A percentile compares a stretch with the other conserved stretches of the same genome.
These are phyloP conservation scores for Drusus annulatus DNA, from an alignment of 1,140 invertebrate species.

Conservation along the genomic window DNA sequence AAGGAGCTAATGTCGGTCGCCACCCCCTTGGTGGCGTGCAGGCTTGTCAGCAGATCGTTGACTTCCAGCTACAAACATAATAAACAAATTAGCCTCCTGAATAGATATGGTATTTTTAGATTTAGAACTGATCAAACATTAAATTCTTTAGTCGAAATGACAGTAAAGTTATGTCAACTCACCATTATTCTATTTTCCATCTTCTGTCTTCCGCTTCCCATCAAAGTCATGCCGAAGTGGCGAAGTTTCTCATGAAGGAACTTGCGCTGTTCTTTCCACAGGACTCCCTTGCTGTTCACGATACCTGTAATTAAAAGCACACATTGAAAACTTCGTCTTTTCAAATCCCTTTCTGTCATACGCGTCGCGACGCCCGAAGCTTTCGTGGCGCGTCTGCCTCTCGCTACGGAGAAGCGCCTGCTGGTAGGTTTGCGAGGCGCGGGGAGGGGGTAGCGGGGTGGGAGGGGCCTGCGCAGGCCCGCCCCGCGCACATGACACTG, in stretches of 20 bases:
- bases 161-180: neutral
- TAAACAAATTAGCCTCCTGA: neutral
- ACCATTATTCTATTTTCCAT: conserved; percentile 92
- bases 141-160: too few species aligned
- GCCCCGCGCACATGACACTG: conserved; percentile 49
- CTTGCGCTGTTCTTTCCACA: conserved; percentile 93
- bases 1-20: conserved; percentile 81
- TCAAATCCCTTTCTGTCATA: neutral
- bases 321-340: neutral
- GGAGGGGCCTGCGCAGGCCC: conserved; percentile 21
- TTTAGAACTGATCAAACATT: neutral
- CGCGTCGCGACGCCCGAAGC: conserved; percentile 8
- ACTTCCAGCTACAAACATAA: conserved; percentile 79
- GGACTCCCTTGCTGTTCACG: conserved; percentile 89
- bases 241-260: conserved; percentile 92
- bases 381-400: neutral
- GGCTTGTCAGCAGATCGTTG: conserved; percentile 77
- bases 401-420: neutral
- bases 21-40: conserved; percentile 74
- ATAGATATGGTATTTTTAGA: conserved; percentile 32
- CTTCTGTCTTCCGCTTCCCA: conserved; percentile 82
- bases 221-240: conserved; percentile 91
- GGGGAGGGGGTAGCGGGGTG: neutral
- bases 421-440: neutral
- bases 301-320: conserved; percentile 79